Evolutionary conservation across 2,888 invertebrate genomes (phyloP), one percentile per base, ranked within the genome.

Genomic region (Acleris laterana): DNA sequence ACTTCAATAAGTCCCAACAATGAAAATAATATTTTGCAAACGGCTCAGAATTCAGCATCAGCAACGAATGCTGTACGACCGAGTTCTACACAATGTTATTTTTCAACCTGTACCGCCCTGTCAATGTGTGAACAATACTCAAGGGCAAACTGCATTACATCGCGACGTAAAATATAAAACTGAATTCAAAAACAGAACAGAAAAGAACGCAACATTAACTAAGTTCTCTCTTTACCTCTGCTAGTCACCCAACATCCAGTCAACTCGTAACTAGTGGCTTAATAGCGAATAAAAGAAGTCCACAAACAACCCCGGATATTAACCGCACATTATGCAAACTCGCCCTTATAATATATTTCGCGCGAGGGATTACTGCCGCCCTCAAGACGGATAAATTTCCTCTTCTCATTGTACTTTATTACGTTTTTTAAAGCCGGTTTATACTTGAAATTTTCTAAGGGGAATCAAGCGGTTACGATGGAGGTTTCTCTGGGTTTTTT

Each of bases 261-360:
- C 60, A 55, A 49, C 60, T 60, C 55, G 55, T 60, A 55, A 65
- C 60, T 58, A 58, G 62, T 53, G 42, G 62, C 58, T 67, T 52
- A 62, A 55, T 51, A 62, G 46, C 57, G 52, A 57, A 32, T 62
- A 62, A 63, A 69, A 62, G 66, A 66, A 68, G 58, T 66, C 60
- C 66, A 64, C 69, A 71, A 75, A 70, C 70, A 63, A 70, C 49
- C 57, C 66, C 71, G 63, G 68, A 65, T 68, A 81, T 82, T 82
- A 84, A 81, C 82, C 75, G 77, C 74, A 78, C 77, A 82, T 81
- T 82, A 83, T 83, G 82, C 78, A 79, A 83, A 84, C 82, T 78
- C 77, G 77, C 78, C 73, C 83, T 87, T 79, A 80, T 81, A 82
- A 85, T 85, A 87, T 81, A 84, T 85, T 84, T 80, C 72, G 77